Conservation (phyloP, 2,797 vertebrate species). For the Harpagifer antarcticus region DNA sequence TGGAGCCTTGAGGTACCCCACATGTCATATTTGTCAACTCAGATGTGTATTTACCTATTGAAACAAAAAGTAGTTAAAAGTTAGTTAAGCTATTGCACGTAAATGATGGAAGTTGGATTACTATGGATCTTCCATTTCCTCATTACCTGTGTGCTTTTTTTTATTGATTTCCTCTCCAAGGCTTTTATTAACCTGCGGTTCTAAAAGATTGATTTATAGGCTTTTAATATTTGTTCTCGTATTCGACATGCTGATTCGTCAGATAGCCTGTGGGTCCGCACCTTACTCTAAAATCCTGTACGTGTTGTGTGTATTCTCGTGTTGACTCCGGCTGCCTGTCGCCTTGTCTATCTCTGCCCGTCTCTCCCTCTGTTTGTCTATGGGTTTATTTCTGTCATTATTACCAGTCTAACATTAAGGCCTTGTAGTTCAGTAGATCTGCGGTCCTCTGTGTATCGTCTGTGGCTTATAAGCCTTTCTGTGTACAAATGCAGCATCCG, state of each 20-base stretch:
- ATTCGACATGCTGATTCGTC: slow-evolving; percentile 27
- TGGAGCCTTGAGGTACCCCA: no score
- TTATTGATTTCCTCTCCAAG: slow-evolving; percentile 16
- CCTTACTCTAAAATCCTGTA: slow-evolving; percentile 1
- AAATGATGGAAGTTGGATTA: slow-evolving; percentile 14
- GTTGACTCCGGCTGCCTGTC: slow-evolving; percentile 27
- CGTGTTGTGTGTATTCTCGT: slow-evolving; percentile 1
- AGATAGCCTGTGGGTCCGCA: no score
- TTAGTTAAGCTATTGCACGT: background rate
- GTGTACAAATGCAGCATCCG: background rate
- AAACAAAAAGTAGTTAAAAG: no score
- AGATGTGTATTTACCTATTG: no score
- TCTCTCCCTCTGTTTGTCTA: background rate
- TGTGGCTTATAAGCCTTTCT: slow-evolving; percentile 25
- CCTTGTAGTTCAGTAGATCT: slow-evolving; percentile 17
- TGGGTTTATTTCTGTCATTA: slow-evolving; percentile 44
- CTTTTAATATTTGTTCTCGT: slow-evolving; percentile 29
- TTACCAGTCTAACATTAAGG: slow-evolving; percentile 35
- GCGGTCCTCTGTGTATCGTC: background rate
- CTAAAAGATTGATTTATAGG: slow-evolving; percentile 15
- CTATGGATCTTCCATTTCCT: slow-evolving; percentile 20
- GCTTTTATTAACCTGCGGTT: slow-evolving; percentile 13
- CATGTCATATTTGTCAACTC: no score
- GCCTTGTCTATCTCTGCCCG: slow-evolving; percentile 6
- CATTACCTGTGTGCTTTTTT: background rate